Conservation (phyloP, 2,888 invertebrate species). For the Tachina grossa region DNA sequence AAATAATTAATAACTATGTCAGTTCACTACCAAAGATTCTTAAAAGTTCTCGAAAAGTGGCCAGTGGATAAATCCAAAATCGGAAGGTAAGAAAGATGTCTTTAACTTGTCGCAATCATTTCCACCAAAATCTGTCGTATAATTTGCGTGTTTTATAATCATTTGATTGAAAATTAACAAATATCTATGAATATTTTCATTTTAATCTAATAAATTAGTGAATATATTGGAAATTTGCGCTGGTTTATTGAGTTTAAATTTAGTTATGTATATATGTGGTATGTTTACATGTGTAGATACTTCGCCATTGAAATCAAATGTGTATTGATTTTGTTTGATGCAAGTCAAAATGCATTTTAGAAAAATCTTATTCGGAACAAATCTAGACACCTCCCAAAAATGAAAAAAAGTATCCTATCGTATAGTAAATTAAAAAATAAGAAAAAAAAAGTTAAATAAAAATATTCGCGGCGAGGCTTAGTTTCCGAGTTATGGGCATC, state of each 20-base stretch:
- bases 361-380: no score
- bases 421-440: no score
- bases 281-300: no score
- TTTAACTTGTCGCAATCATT: not conserved
- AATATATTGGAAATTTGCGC: slow-evolving; percentile 10
- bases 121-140: not conserved
- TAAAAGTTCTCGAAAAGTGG: slow-evolving; percentile 90
- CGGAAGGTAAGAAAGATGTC: slow-evolving; percentile 87
- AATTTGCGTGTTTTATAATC: not conserved
- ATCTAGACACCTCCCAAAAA: no score
- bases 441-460: no score
- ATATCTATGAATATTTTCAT: not conserved
- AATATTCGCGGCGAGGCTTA: no score
- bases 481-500: no score
- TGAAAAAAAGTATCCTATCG: no score
- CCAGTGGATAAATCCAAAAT: slow-evolving; percentile 88
- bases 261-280: no score
- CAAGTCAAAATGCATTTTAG: no score
- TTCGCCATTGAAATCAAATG: no score
- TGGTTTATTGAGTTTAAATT: slow-evolving; percentile 6
- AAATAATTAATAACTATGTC: slow-evolving; percentile 83
- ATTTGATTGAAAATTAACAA: not conserved
- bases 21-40: slow-evolving; percentile 88
- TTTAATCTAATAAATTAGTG: not conserved
- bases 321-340: no score